phyloP scores from a whole-genome alignment of 2,888 invertebrate species.

The Calliphora vomitoria region DNA sequence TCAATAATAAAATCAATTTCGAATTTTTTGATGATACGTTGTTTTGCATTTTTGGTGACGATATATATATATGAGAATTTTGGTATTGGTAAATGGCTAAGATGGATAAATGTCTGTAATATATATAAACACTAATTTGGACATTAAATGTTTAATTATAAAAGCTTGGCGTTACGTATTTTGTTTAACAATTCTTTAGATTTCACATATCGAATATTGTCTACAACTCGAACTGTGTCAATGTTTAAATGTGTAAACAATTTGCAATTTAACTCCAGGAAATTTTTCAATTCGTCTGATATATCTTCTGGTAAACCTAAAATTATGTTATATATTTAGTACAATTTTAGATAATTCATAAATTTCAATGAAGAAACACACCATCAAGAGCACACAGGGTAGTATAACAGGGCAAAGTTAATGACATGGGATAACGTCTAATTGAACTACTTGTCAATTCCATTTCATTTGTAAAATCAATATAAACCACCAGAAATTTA shows the following conservation, averaged over 20 bases:
- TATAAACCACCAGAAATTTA: conserved; percentile 75
- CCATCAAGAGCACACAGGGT: conserved; percentile 76
- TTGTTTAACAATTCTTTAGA: conserved; percentile 62
- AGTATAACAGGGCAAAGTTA: conserved; percentile 74
- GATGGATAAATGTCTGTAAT: too few species aligned
- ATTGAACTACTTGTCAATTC: conserved; percentile 71
- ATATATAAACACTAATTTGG: too few species aligned
- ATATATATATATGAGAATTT: not conserved
- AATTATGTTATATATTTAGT: conserved; percentile 32
- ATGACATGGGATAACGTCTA: conserved; percentile 76
- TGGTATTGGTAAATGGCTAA: too few species aligned
- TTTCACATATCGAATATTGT: conserved; percentile 48
- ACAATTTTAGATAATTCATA: not conserved
- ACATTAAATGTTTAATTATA: conserved; percentile 17
- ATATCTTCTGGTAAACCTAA: conserved; percentile 67
- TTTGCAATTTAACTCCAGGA: conserved; percentile 52
- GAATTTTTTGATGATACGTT: too few species aligned
- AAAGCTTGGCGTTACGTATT: conserved; percentile 43
- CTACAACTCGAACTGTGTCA: conserved; percentile 59
- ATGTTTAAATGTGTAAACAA: conserved; percentile 56
- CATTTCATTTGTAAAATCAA: conserved; percentile 77
- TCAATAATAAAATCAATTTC: too few species aligned
- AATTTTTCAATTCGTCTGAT: conserved; percentile 52
- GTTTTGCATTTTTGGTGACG: too few species aligned
- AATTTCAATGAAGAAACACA: conserved; percentile 45